These are phyloP conservation scores for Panonychus citri DNA, from an alignment of 1,140 invertebrate genomes.

Conservation along the genomic window DNA sequence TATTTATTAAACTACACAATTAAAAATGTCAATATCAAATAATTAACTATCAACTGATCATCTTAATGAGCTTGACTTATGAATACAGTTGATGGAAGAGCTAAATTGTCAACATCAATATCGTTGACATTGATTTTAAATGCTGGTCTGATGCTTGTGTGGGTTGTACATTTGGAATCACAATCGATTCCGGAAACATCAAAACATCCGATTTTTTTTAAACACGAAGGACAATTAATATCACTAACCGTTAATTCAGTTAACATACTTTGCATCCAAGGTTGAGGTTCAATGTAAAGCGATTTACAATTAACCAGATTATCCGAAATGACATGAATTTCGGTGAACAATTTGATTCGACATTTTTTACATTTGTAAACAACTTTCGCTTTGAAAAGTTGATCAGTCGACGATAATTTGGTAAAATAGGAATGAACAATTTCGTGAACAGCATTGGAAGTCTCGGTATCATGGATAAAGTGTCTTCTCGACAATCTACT, in stretches of 20 bases:
- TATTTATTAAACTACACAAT: no score
- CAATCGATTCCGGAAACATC: not conserved
- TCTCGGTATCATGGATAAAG: not conserved
- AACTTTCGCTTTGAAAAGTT: not conserved
- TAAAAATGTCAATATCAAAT: no score
- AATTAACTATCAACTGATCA: no score
- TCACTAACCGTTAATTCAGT: not conserved
- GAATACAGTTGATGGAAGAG: no score
- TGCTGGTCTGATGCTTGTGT: not conserved
- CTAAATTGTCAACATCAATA: no score
- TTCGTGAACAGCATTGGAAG: not conserved
- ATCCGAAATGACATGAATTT: not conserved
- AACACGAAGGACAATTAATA: slow-evolving; percentile 3
- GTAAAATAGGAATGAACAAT: not conserved
- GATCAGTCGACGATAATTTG: not conserved
- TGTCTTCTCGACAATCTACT: not conserved
- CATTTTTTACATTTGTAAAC: slow-evolving; percentile 5
- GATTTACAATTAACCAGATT: not conserved
- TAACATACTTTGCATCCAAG: not conserved
- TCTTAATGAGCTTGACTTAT: no score
- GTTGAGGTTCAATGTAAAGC: not conserved
- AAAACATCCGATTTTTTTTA: not conserved
- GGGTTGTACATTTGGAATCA: not conserved
- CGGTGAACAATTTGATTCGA: not conserved
- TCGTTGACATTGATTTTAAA: no score